Base-by-base conservation (phyloP, 2,113 vertebrate species). In the Oryzias celebensis region DNA sequence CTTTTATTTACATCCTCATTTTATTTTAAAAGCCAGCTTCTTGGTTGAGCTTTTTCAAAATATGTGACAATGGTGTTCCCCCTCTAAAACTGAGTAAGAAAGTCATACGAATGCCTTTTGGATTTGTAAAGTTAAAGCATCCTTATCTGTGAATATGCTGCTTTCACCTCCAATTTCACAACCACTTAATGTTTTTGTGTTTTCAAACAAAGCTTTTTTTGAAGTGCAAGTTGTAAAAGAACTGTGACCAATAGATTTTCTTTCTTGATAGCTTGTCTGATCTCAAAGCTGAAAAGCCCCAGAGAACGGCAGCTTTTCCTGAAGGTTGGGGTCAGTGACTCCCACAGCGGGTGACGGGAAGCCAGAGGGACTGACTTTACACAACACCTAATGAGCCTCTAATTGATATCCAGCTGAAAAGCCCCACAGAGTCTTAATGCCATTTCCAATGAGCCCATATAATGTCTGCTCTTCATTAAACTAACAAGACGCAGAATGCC, bases 331-430 rank as follows among this genome's bases (percentile, higher is more conserved):
- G 82, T 83, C 86, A 75, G 61, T 52, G 50, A 16, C 62, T 62
- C 24, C 78, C 77, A 31, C 73, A 67, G 80, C 46, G 62, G 80
- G 78, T 22, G 22, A 75, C 76, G 69, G 82, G 77, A 84, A 78
- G 78, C 78, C 57, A 2, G 74, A 70, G 81, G 80, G 76, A 74
- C 71, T 4, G 52, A 63, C 64, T 20, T 78, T 56, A 65, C 53
- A 60, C 65, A 78, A 58, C 12, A 52, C 62, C 66, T 89, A 90
- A 89, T 87, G 82, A 88, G 86, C 65, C 79, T 62, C 78, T 88
- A 90, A 89, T 89, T 89, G 82, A 86, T 81, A 82, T 86, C 82
- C 85, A 80, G 83, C 88, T 79, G 88, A 73, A 81, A 54, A 73
- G 41, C 77, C 78, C 76, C 69, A 69, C 78, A 47, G 73, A 66